Percentiles rank a stretch among this genome's conserved stretches.
These are phyloP conservation scores for Betta splendens DNA, from an alignment of 2,797 vertebrate species.

Conservation along the genomic window DNA sequence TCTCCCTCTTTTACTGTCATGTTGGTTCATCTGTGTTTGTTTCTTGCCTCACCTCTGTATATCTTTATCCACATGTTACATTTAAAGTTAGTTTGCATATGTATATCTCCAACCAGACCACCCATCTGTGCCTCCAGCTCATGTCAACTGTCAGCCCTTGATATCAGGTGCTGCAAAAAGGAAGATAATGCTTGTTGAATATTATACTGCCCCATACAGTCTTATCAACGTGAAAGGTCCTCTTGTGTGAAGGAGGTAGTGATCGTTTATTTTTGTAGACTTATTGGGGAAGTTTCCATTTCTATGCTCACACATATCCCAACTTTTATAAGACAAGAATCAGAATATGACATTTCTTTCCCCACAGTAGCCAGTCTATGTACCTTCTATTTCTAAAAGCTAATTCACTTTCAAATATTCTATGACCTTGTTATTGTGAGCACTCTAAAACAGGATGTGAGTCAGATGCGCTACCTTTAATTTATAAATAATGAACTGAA, in stretches of 20 bases:
- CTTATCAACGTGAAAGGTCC: background rate
- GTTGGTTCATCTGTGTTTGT: conserved; percentile 12
- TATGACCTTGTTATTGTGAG: background rate
- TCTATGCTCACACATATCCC: too few species aligned
- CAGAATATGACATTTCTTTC: too few species aligned
- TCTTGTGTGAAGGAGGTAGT: background rate
- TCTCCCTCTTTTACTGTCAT: conserved; percentile 5
- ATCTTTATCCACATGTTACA: conserved; percentile 2
- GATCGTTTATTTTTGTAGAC: conserved; percentile 6
- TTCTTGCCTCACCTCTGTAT: conserved; percentile 11
- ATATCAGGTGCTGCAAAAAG: conserved; percentile 27
- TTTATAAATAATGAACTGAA: background rate
- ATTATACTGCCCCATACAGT: background rate
- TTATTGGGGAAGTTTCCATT: background rate
- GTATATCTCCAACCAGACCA: conserved; percentile 6
- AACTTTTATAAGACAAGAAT: too few species aligned
- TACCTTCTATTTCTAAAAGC: too few species aligned
- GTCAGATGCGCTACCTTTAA: background rate
- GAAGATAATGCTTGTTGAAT: background rate
- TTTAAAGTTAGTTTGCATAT: conserved; percentile 16
- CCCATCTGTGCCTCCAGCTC: conserved; percentile 7
- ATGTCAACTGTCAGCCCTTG: conserved; percentile 17
- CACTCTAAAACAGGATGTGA: background rate
- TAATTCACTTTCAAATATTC: too few species aligned
- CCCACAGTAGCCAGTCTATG: too few species aligned